Evolutionary conservation across 2,113 vertebrate species (phyloP), one percentile per base, ranked within the genome.

Genomic region (Amphiprion percula): DNA sequence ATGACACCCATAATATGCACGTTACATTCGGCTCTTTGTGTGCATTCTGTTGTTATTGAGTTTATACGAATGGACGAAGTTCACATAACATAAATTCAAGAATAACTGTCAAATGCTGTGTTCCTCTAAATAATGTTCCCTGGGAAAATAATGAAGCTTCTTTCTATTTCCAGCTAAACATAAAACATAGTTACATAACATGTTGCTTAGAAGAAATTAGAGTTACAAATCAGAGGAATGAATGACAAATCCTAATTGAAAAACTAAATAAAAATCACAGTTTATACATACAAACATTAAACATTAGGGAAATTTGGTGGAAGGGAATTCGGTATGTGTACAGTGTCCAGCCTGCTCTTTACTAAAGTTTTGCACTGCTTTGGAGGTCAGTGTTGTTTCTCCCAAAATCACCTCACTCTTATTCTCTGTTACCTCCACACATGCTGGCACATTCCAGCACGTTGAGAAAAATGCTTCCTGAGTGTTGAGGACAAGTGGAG

Each of bases 401-500:
- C n/a, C 19, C 54, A 26, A 49, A 61, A 10, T 41, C 33, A 24
- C 30, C 47, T 5, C 50, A 21, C 53, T 28, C 55, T 30, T 41
- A 37, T 44, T 49, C 39, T 28, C 17, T 26, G 9, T 62, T 54
- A 8, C 56, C 26, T 66, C 10, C 26, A 78, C 62, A 63, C 64
- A 67, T 55, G 26, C 77, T 63, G 79, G 76, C 73, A 72, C 54
- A 68, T 69, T 59, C 39, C 33, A 72, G 28, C 2, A 37, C 6
- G 33, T 37, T 37, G 33, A 37, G 33, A 37, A 37, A 37, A 37
- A 37, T 37, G 33, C 33, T 37, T 37, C 33, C 33, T 37, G 33
- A 37, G 56, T 74, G 69, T 62, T 53, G 70, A 39, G 47, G 62
- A 30, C 74, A 84, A 77, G 88, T 44, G 55, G 46, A 62, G 33